Evolutionary conservation across 1,140 invertebrate species (phyloP).

Genomic region (Chymomyza costata): DNA sequence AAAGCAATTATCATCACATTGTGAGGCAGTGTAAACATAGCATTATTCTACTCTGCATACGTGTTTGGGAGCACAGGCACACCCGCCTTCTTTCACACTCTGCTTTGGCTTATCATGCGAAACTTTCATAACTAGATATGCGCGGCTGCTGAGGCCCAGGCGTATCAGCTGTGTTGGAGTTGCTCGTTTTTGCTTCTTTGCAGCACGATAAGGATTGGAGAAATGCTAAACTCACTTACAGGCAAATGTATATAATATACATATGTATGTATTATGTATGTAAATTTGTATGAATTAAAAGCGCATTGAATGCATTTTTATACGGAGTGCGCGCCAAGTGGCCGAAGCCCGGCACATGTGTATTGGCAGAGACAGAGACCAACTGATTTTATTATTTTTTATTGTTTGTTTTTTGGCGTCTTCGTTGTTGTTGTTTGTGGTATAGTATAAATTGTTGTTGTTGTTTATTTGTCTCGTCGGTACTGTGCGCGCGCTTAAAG

Average conservation of each 20-base stretch:
- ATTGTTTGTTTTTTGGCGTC: constrained; percentile 21
- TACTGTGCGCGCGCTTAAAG: constrained; percentile 32
- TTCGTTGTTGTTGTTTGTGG: constrained; percentile 25
- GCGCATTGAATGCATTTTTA: constrained; percentile 27
- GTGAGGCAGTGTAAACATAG: too few species aligned
- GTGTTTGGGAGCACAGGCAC: not conserved
- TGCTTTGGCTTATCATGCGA: constrained; percentile 15
- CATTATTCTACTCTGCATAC: constrained; percentile 1
- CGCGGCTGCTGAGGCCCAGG: not conserved
- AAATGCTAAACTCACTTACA: not conserved
- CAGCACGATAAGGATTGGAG: too few species aligned
- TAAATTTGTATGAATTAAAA: constrained; percentile 3
- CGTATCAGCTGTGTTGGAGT: constrained; percentile 13
- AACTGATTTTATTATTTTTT: constrained; percentile 35
- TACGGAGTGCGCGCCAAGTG: constrained; percentile 57
- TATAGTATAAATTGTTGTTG: constrained; percentile 4
- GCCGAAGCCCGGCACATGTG: constrained; percentile 35
- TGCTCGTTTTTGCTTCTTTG: too few species aligned
- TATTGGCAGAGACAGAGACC: constrained; percentile 38
- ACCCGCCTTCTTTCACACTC: not conserved
- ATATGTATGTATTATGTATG: constrained; percentile 9
- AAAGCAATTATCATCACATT: too few species aligned
- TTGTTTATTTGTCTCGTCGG: constrained; percentile 20
- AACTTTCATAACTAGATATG: not conserved
- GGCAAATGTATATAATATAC: not conserved